Conservation (phyloP, 2,888 invertebrate genomes). For the Chirona hameri region DNA sequence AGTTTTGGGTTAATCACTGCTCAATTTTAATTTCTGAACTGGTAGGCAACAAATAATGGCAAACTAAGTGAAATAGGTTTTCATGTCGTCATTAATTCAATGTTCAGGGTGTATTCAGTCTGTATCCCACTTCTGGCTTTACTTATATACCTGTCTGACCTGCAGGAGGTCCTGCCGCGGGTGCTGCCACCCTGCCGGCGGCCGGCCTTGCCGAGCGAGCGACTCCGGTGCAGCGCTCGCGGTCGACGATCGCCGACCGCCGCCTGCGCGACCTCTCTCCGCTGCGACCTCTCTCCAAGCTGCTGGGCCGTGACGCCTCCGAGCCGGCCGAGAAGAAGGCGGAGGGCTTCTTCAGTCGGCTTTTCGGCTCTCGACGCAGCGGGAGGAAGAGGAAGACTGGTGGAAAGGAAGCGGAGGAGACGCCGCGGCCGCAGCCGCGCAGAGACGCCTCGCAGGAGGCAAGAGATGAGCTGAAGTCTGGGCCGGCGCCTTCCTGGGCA, state of each 20-base stretch:
- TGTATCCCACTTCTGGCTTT: too few species aligned
- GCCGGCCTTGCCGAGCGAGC: neutral
- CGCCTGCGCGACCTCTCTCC: constrained; percentile 1
- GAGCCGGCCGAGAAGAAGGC: neutral
- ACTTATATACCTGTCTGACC: too few species aligned
- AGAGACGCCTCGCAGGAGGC: too few species aligned
- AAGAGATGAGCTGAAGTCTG: neutral
- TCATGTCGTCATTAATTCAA: too few species aligned
- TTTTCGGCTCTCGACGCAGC: neutral
- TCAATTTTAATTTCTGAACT: too few species aligned
- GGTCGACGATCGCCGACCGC: neutral
- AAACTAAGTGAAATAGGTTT: too few species aligned
- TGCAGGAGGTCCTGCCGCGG: neutral
- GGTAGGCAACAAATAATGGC: too few species aligned
- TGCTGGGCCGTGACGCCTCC: neutral
- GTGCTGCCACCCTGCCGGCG: neutral
- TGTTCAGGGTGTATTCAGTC: too few species aligned
- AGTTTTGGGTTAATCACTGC: too few species aligned
- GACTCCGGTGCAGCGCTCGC: neutral
- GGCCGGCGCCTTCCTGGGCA: neutral
- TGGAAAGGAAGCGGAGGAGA: neutral
- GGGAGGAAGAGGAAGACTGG: neutral
- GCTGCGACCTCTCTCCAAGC: neutral
- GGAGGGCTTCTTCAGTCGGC: constrained; percentile 6
- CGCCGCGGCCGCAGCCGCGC: neutral